Conservation (phyloP, 2,888 invertebrate genomes). For the Drosophila borealis region DNA sequence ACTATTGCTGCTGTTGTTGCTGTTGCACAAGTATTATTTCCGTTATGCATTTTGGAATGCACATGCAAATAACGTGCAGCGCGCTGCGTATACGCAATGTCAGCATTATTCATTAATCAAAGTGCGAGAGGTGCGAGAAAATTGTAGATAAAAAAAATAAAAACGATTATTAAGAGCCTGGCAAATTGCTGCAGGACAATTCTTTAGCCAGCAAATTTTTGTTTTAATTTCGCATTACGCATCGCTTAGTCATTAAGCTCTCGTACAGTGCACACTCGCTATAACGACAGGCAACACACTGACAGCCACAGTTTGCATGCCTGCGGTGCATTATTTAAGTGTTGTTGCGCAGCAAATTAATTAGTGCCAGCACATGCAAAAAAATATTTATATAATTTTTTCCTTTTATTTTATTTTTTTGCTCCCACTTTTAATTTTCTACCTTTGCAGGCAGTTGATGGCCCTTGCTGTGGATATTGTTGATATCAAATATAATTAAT, state of each 20-base stretch:
- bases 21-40: constrained; percentile 1
- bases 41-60: constrained; percentile 34
- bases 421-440: not conserved
- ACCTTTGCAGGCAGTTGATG: not conserved
- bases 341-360: constrained; percentile 13
- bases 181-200: constrained; percentile 44
- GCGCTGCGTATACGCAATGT: constrained; percentile 54
- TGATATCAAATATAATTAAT: too few species aligned
- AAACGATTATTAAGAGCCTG: constrained; percentile 40
- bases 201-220: constrained; percentile 46
- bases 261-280: constrained; percentile 18
- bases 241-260: constrained; percentile 43
- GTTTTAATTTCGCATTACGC: constrained; percentile 59
- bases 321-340: constrained; percentile 7
- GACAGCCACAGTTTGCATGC: not conserved
- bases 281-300: not conserved
- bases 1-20: not conserved
- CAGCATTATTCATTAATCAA: constrained; percentile 63
- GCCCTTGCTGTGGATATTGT: not conserved
- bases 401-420: not conserved
- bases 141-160: constrained; percentile 5
- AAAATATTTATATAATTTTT: not conserved
- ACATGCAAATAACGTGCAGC: constrained; percentile 42
- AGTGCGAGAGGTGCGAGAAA: constrained; percentile 21
- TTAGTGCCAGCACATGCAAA: constrained; percentile 22